These are phyloP conservation scores for Hippocampus zosterae DNA, from an alignment of 2,113 vertebrate genomes.

Conservation along the genomic window DNA sequence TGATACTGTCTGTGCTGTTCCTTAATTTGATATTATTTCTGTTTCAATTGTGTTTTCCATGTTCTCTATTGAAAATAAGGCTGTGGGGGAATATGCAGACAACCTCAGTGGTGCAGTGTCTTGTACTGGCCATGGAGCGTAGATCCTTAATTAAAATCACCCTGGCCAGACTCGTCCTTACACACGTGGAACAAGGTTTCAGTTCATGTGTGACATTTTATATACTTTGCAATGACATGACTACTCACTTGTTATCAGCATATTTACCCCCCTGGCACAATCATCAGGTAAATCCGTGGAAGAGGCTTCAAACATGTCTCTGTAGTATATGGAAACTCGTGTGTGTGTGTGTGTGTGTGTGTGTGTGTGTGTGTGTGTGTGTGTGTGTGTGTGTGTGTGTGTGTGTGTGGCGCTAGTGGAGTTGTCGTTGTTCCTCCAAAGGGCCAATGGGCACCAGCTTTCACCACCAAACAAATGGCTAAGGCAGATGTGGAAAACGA, in stretches of 20 bases:
- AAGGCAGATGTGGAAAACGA: constrained; percentile 57
- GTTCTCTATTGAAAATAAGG: constrained; percentile 38
- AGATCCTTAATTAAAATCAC: constrained; percentile 74
- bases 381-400: not conserved
- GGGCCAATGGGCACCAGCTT: constrained; percentile 65
- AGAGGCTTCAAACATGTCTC: constrained; percentile 51
- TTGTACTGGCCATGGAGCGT: constrained; percentile 66
- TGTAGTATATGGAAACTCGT: constrained; percentile 58
- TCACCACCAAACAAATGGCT: constrained; percentile 69
- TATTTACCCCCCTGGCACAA: not conserved
- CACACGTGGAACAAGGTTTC: constrained; percentile 70
- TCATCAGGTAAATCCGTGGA: constrained; percentile 50
- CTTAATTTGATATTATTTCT: too few species aligned
- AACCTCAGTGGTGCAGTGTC: constrained; percentile 64
- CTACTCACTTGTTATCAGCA: not conserved
- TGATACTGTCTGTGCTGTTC: too few species aligned
- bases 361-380: constrained; percentile 40
- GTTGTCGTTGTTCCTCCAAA: constrained; percentile 62
- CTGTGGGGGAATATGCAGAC: constrained; percentile 65
- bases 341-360: too few species aligned
- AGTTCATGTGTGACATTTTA: constrained; percentile 2
- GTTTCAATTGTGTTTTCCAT: not conserved
- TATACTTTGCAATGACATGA: not conserved
- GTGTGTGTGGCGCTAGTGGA: constrained; percentile 67
- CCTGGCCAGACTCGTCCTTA: constrained; percentile 66